Percentiles rank a stretch among this genome's conserved stretches.
Evolutionary conservation across 2,113 vertebrate species (phyloP).

Genomic region (Natator depressus): DNA sequence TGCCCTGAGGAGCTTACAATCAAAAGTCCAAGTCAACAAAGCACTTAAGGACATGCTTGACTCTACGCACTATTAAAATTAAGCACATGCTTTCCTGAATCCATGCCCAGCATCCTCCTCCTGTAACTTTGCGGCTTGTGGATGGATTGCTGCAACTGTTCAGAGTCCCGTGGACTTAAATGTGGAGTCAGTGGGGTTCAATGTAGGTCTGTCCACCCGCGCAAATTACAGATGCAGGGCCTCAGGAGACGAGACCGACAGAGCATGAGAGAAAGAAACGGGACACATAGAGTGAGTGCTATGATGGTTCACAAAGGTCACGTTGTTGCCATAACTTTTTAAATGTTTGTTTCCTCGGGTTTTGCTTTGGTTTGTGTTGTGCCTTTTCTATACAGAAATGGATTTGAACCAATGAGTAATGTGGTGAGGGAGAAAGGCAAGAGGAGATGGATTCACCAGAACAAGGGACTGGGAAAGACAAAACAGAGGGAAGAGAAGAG

Average conservation of each 20-base stretch:
- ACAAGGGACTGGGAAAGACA: background rate
- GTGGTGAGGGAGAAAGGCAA: background rate
- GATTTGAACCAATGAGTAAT: background rate
- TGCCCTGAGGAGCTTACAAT: background rate
- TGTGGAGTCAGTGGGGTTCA: background rate
- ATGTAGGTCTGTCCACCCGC: background rate
- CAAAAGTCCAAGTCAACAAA: background rate
- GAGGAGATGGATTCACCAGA: background rate
- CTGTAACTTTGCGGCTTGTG: background rate
- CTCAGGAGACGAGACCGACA: background rate
- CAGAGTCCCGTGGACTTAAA: background rate
- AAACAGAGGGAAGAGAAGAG: background rate
- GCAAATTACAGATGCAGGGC: background rate
- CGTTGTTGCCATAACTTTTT: background rate
- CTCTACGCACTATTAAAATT: background rate
- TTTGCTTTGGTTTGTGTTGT: background rate
- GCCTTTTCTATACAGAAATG: background rate
- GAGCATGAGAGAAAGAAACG: background rate
- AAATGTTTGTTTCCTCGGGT: background rate
- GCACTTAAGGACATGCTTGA: background rate
- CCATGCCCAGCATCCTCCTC: background rate
- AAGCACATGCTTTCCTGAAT: background rate
- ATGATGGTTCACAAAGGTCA: background rate
- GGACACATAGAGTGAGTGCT: background rate
- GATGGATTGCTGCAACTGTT: background rate